Evolutionary conservation across 2,797 vertebrate species (phyloP).

Genomic region (Dipus sagitta): DNA sequence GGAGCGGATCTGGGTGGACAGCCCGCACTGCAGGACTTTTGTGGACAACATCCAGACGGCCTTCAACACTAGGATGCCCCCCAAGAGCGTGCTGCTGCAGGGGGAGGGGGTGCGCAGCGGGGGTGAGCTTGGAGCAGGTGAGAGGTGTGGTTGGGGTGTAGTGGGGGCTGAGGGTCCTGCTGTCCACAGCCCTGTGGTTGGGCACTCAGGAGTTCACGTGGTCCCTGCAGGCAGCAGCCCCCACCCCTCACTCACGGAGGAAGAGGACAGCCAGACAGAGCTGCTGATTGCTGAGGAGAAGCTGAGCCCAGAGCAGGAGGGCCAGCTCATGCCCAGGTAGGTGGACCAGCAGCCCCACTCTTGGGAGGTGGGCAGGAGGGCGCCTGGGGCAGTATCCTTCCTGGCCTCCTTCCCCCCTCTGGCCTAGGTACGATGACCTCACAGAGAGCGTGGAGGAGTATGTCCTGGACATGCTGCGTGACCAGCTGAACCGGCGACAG

Average conservation of each 20-base stretch:
- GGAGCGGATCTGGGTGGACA: constrained; percentile 99
- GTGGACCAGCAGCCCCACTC: rapidly evolving
- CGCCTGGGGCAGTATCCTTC: not conserved
- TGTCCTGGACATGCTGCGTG: constrained; percentile 95
- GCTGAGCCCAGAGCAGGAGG: constrained; percentile 97
- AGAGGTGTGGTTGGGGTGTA: rapidly evolving
- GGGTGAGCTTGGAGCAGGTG: constrained; percentile 98
- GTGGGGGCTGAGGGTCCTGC: not conserved
- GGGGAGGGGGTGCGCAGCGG: constrained; percentile 92
- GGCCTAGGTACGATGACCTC: constrained; percentile 95
- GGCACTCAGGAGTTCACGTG: rapidly evolving
- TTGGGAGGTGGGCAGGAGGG: not conserved
- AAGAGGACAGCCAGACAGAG: constrained; percentile 97
- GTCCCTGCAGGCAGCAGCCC: constrained; percentile 94
- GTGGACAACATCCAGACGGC: constrained; percentile 99
- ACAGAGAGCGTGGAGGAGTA: constrained; percentile 98
- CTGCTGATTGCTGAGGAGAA: constrained; percentile 98
- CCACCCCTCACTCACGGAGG: constrained; percentile 96
- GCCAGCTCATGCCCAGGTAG: constrained; percentile 97
- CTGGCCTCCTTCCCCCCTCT: not conserved
- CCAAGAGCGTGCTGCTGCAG: constrained; percentile 96
- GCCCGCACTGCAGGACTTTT: constrained; percentile 97
- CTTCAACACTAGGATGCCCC: constrained; percentile 97
- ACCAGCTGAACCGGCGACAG: constrained; percentile 97
- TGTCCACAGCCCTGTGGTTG: too few species aligned